These are phyloP conservation scores for Theocolax elegans DNA, from an alignment of 1,140 invertebrate species.

Conservation along the genomic window DNA sequence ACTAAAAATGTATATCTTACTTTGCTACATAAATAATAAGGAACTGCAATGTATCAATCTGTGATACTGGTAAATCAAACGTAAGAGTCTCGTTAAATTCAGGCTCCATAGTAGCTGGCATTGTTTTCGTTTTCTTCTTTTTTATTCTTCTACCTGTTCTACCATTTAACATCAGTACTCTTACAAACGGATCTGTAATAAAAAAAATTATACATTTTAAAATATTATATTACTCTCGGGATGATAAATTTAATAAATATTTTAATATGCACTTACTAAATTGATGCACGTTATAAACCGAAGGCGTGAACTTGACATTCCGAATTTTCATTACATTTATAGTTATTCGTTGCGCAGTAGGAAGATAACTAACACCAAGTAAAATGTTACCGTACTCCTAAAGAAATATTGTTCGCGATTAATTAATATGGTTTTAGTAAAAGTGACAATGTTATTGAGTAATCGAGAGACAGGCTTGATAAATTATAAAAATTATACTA, in stretches of 20 bases:
- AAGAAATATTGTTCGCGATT: neutral
- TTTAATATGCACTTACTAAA: conserved; percentile 71
- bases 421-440: too few relatives aligned
- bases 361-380: conserved; percentile 70
- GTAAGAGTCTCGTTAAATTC: conserved; percentile 69
- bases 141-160: conserved; percentile 67
- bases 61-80: conserved; percentile 66
- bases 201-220: too few relatives aligned
- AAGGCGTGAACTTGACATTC: conserved; percentile 62
- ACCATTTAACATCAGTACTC: conserved; percentile 67
- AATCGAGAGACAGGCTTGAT: too few relatives aligned
- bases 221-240: too few relatives aligned
- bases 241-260: too few relatives aligned
- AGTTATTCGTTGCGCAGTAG: conserved; percentile 70
- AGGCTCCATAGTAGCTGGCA: conserved; percentile 54
- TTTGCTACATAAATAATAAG: conserved; percentile 64
- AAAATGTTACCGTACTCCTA: conserved; percentile 68
- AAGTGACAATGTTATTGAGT: too few relatives aligned
- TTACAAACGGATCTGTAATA: conserved; percentile 68
- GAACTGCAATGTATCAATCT: conserved; percentile 68
- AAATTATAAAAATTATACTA: too few relatives aligned
- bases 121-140: conserved; percentile 67
- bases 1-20: conserved; percentile 42
- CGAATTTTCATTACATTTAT: conserved; percentile 68
- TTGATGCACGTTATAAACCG: conserved; percentile 54